These are phyloP conservation scores for Notiomystis cincta DNA, from an alignment of 2,113 vertebrate genomes.

Conservation along the genomic window DNA sequence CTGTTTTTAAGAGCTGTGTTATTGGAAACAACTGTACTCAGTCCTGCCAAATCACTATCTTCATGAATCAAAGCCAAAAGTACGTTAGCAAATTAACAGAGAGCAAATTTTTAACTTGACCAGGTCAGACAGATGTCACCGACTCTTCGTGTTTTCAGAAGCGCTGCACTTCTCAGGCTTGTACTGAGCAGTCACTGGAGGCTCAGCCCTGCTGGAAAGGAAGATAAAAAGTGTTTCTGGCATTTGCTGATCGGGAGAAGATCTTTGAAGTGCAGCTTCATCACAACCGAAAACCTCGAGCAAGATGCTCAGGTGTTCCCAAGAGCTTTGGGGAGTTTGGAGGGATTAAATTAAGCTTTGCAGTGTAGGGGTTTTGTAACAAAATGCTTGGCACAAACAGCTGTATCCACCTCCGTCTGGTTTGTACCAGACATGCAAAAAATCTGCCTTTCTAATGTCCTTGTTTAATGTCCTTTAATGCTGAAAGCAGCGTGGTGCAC, in stretches of 20 bases:
- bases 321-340: not conserved
- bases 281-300: not conserved
- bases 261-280: not conserved
- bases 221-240: not conserved
- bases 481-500: not conserved
- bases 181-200: not conserved
- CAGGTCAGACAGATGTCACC: accelerated
- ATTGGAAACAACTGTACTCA: not conserved
- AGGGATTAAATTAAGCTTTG: not conserved
- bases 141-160: accelerated
- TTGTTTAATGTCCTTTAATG: not conserved
- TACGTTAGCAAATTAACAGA: not conserved
- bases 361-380: not conserved
- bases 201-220: not conserved
- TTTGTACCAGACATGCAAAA: not conserved
- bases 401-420: not conserved
- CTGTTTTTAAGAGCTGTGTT: not conserved
- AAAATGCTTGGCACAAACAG: not conserved
- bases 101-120: not conserved
- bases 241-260: not conserved
- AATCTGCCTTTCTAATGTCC: not conserved
- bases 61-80: not conserved
- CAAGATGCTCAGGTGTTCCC: not conserved
- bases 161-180: not conserved
- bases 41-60: not conserved